Evolutionary conservation across 2,113 vertebrate genomes (phyloP).

Genomic region (Phoxinus phoxinus): DNA sequence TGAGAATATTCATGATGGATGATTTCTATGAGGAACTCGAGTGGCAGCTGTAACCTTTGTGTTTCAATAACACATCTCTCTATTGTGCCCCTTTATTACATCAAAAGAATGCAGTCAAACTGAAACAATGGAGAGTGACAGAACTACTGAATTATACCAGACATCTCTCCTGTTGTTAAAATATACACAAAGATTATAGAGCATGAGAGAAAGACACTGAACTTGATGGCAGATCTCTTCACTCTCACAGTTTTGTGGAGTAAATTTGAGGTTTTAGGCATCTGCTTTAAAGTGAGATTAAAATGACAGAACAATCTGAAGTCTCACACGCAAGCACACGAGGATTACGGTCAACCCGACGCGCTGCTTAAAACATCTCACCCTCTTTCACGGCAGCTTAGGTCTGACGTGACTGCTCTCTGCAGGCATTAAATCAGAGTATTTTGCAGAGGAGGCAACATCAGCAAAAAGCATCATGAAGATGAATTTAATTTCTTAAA

Average conservation of each 20-base stretch:
- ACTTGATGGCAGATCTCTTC: neutral
- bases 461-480: neutral
- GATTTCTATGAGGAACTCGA: slow-evolving; percentile 29
- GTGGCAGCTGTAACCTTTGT: slow-evolving; percentile 49
- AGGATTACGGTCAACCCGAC: slow-evolving; percentile 27
- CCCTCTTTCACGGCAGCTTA: slow-evolving; percentile 3
- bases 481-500: neutral
- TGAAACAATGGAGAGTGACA: slow-evolving; percentile 6
- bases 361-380: slow-evolving; percentile 18
- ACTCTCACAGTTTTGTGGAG: neutral
- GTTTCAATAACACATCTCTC: slow-evolving; percentile 27
- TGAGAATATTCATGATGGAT: slow-evolving; percentile 5
- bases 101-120: neutral
- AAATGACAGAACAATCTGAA: slow-evolving; percentile 17
- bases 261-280: neutral
- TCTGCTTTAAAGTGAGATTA: slow-evolving; percentile 15
- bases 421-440: slow-evolving; percentile 14
- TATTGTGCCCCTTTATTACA: slow-evolving; percentile 5
- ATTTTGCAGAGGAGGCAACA: neutral
- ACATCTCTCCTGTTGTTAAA: slow-evolving; percentile 7
- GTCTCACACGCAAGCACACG: neutral
- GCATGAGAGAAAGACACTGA: neutral
- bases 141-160: neutral
- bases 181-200: neutral
- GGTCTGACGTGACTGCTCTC: neutral